A percentile compares a stretch with the other conserved stretches of the same genome.
These are phyloP conservation scores for Ophraella communa DNA, from an alignment of 2,888 invertebrate species.

Conservation along the genomic window DNA sequence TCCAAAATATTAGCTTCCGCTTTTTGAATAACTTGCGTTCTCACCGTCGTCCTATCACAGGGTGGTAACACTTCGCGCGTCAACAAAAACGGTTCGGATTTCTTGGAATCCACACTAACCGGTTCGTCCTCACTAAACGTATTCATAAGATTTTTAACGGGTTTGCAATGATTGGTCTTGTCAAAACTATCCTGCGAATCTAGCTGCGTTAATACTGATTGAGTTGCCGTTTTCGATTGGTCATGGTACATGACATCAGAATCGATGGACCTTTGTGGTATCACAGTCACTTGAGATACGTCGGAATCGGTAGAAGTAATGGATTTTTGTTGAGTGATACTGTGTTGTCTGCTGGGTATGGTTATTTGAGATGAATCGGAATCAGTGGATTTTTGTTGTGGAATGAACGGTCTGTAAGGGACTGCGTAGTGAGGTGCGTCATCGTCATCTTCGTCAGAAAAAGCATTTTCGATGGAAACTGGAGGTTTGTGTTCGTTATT, in stretches of 20 bases:
- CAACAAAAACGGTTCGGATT: conserved; percentile 52
- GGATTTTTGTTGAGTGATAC: conserved; percentile 55
- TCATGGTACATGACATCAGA: conserved; percentile 56
- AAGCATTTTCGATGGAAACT: conserved; percentile 4
- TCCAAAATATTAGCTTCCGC: conserved; percentile 65
- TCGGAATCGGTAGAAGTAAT: conserved; percentile 55
- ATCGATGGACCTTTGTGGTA: conserved; percentile 55
- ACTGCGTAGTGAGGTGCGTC: conserved; percentile 23
- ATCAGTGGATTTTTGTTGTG: conserved; percentile 55
- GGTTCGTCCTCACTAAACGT: conserved; percentile 31
- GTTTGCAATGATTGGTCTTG: conserved; percentile 52
- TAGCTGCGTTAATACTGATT: conserved; percentile 55
- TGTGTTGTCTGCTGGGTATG: conserved; percentile 40
- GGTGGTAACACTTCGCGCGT: conserved; percentile 49
- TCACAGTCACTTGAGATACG: conserved; percentile 53
- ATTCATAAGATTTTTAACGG: no score
- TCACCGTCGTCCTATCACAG: conserved; percentile 37
- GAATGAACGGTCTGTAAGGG: conserved; percentile 29
- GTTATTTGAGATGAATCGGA: conserved; percentile 34
- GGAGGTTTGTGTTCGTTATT: no score
- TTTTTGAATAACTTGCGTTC: conserved; percentile 46
- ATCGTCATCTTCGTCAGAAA: conserved; percentile 22
- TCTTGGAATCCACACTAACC: conserved; percentile 31
- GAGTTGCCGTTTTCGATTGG: conserved; percentile 48
- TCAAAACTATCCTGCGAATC: conserved; percentile 55